phyloP scores from a whole-genome alignment of 2,888 invertebrate genomes.

The Poecilus cupreus region DNA sequence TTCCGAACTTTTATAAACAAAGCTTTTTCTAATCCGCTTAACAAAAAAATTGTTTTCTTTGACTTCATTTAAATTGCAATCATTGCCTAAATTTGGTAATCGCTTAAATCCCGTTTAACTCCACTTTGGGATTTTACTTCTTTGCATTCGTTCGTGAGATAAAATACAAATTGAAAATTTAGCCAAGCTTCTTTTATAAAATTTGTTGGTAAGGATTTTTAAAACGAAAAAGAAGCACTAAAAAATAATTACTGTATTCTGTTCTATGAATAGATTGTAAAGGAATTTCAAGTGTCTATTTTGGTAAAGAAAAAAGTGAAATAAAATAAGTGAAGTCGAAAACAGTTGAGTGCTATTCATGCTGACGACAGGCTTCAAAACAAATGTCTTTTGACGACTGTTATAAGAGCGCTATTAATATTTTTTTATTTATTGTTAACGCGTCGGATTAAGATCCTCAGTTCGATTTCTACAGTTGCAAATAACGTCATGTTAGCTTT shows the following conservation, averaged over 20 bases:
- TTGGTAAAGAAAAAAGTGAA: background rate
- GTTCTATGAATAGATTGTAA: background rate
- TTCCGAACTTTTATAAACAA: conserved; percentile 7
- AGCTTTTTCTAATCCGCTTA: conserved; percentile 11
- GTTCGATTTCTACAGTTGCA: too few species aligned
- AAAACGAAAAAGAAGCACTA: background rate
- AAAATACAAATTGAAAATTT: background rate
- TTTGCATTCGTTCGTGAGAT: background rate
- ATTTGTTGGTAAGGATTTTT: too few species aligned
- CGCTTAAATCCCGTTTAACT: background rate
- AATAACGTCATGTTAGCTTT: too few species aligned
- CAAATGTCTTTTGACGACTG: background rate
- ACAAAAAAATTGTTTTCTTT: conserved; percentile 29
- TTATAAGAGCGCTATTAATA: too few species aligned
- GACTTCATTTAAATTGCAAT: conserved; percentile 28
- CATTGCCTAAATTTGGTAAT: conserved; percentile 4
- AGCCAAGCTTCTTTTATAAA: background rate
- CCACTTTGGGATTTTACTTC: background rate
- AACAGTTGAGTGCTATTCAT: conserved; percentile 37
- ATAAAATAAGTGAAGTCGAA: background rate
- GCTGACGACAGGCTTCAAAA: background rate
- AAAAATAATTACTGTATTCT: background rate
- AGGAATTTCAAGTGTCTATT: background rate
- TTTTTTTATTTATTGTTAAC: too few species aligned
- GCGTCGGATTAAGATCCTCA: too few species aligned